Percentiles rank a stretch among this genome's conserved stretches.
Evolutionary conservation across 2,888 invertebrate species (phyloP).

Genomic region (Rambutsinella grinnellia): DNA sequence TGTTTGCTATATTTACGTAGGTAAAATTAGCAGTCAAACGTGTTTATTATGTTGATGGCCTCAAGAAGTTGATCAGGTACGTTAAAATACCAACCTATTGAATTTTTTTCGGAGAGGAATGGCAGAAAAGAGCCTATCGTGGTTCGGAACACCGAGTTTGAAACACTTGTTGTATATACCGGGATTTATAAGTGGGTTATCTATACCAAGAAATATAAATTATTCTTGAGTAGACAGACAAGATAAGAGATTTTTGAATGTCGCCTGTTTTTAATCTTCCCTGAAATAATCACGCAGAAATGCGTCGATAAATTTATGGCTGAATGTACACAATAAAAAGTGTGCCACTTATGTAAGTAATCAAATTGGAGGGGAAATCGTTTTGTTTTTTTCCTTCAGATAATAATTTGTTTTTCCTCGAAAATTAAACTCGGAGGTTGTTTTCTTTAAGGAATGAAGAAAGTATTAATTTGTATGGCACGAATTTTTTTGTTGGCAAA

Average conservation of each 20-base stretch:
- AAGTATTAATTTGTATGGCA: conserved; percentile 24
- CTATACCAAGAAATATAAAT: not conserved
- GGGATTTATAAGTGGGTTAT: not conserved
- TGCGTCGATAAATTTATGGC: conserved; percentile 15
- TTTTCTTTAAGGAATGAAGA: not conserved
- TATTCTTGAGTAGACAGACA: conserved; percentile 2
- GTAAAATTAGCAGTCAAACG: too few relatives aligned
- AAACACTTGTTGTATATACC: not conserved
- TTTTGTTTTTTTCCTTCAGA: not conserved
- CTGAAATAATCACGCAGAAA: not conserved
- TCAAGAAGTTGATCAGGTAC: too few relatives aligned
- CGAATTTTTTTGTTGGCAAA: conserved; percentile 42
- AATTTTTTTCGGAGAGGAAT: too few relatives aligned
- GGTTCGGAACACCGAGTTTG: not conserved
- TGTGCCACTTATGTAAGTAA: too few relatives aligned
- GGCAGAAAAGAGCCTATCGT: too few relatives aligned
- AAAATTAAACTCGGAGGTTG: not conserved
- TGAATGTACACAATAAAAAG: too few relatives aligned
- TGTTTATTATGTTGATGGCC: too few relatives aligned
- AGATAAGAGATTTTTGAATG: not conserved
- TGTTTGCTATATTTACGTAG: too few relatives aligned
- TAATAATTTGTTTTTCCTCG: not conserved
- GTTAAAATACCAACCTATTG: too few relatives aligned
- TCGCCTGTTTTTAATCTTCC: not conserved
- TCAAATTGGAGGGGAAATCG: not conserved